These are phyloP conservation scores for Arbacia lixula DNA, from an alignment of 53 echinoderm and acorn worm genomes.

Conservation along the genomic window DNA sequence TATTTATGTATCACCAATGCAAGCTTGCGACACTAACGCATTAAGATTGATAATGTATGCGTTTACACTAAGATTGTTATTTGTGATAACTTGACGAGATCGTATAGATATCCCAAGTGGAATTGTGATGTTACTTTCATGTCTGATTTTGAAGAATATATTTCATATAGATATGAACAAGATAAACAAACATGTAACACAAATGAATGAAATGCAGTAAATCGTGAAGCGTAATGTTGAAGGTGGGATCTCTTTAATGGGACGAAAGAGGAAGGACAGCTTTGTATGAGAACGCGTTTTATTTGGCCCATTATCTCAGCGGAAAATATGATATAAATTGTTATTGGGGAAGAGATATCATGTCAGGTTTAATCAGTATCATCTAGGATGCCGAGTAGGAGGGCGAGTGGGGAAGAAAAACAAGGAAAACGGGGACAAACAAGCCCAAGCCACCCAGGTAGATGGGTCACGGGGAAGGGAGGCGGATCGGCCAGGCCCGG, in stretches of 20 bases:
- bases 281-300: not conserved
- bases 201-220: not conserved
- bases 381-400: not conserved
- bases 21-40: no score
- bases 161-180: no score
- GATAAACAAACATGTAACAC: not conserved
- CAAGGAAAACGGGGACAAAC: constrained; percentile 40
- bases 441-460: constrained; percentile 38
- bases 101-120: no score
- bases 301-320: constrained; percentile 20
- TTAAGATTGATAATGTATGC: no score
- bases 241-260: no score
- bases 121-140: no score
- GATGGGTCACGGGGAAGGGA: not conserved
- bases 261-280: no score
- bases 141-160: no score
- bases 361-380: constrained; percentile 10
- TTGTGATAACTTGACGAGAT: no score
- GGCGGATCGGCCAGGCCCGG: not conserved
- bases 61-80: no score
- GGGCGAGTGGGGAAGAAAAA: constrained; percentile 18
- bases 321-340: constrained; percentile 32
- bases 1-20: no score
- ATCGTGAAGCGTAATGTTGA: not conserved
- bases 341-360: constrained; percentile 28